Evolutionary conservation across 2,888 invertebrate genomes (phyloP).

Genomic region (Meghimatium bilineatum): DNA sequence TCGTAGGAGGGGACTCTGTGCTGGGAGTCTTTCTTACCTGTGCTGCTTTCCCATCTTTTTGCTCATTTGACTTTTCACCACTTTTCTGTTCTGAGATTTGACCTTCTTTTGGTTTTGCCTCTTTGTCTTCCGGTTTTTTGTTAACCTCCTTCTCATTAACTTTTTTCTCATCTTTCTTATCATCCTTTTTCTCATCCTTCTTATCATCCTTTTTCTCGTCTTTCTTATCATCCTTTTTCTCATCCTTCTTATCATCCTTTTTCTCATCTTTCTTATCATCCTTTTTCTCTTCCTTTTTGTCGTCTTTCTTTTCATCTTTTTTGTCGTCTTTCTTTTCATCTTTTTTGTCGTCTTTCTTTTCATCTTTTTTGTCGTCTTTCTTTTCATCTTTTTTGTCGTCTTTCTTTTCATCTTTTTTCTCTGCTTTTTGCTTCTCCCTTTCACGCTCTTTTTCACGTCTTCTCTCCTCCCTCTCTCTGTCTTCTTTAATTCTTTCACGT

Average conservation of each 20-base stretch:
- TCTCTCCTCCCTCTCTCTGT: slow-evolving; percentile 16
- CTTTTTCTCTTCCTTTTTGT: neutral
- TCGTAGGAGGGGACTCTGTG: neutral
- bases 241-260: neutral
- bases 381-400: neutral
- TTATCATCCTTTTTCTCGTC: neutral
- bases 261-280: slow-evolving; percentile 9
- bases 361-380: neutral
- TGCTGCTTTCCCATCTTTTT: neutral
- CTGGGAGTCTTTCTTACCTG: neutral
- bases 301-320: neutral
- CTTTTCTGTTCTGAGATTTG: neutral
- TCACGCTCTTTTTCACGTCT: slow-evolving; percentile 18
- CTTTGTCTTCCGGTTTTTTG: neutral
- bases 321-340: neutral
- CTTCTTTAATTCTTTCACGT: slow-evolving; percentile 1
- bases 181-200: neutral
- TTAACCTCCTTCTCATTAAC: slow-evolving; percentile 12
- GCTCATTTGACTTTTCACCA: neutral
- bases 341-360: neutral
- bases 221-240: neutral
- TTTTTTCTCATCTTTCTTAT: slow-evolving; percentile 5
- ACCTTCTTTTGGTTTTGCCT: neutral
- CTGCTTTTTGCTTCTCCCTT: neutral
- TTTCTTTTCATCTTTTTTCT: neutral